A percentile compares a stretch with the other conserved stretches of the same genome.
Conservation (phyloP, 2,797 vertebrate genomes). For the Scomberomorus guttatus region DNA sequence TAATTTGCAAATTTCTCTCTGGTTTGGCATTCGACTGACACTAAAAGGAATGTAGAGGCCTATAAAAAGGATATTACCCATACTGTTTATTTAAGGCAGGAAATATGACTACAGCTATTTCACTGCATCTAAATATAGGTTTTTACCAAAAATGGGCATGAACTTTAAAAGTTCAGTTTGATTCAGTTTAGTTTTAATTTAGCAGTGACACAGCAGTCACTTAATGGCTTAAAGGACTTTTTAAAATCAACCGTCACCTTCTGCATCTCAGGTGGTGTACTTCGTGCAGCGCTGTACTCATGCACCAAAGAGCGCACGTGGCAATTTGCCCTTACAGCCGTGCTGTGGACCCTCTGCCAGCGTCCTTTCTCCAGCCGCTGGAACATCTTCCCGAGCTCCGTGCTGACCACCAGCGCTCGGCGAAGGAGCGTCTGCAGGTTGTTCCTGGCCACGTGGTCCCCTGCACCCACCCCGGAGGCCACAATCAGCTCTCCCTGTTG, state of each 20-base stretch:
- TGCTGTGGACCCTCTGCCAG: constrained; percentile 94
- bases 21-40: not conserved
- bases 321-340: constrained; percentile 93
- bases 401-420: constrained; percentile 95
- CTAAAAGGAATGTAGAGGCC: no score
- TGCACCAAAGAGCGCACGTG: constrained; percentile 94
- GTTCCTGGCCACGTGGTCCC: constrained; percentile 86
- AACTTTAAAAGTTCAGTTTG: no score
- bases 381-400: constrained; percentile 94
- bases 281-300: constrained; percentile 86
- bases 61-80: no score
- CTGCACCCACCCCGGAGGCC: constrained; percentile 66
- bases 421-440: constrained; percentile 93
- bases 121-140: no score
- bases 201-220: not conserved
- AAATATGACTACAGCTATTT: not conserved
- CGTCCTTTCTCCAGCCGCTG: constrained; percentile 93
- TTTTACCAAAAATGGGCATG: no score
- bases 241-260: constrained; percentile 82
- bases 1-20: not conserved
- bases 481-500: constrained; percentile 92
- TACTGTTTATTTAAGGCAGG: no score
- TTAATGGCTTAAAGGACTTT: not conserved
- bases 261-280: constrained; percentile 88
- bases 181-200: not conserved